These are phyloP conservation scores for Lacerta viridis DNA, from an alignment of 2,797 vertebrate species.

Conservation along the genomic window DNA sequence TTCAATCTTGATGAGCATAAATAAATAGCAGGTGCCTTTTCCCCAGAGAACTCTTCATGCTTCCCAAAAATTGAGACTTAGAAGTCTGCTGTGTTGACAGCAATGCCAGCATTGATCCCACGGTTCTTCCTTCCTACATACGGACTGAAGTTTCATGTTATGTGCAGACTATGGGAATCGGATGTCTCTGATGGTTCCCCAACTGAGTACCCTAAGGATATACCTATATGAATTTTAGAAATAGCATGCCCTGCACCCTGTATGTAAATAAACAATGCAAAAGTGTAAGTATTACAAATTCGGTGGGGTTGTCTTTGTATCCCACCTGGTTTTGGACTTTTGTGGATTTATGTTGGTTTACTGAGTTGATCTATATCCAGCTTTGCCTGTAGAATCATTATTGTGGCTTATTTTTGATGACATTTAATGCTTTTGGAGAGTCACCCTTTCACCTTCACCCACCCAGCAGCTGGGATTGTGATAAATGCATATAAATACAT, in stretches of 20 bases:
- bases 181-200: background rate
- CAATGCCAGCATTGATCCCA: background rate
- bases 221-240: background rate
- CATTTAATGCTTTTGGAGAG: background rate
- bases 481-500: conserved; percentile 2
- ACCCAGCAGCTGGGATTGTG: background rate
- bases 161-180: background rate
- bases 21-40: too few relatives aligned
- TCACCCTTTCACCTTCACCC: background rate
- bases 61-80: background rate
- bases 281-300: background rate
- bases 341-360: background rate
- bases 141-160: too few relatives aligned
- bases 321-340: background rate
- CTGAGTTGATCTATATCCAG: background rate
- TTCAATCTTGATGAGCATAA: background rate
- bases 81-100: background rate
- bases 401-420: background rate
- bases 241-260: too few relatives aligned
- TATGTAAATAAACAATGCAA: background rate
- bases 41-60: background rate
- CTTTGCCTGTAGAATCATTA: background rate
- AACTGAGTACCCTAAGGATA: background rate
- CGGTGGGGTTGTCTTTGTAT: background rate
- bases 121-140: background rate